Conservation (phyloP, 2,888 invertebrate species). For the Apodemia hepburni region DNA sequence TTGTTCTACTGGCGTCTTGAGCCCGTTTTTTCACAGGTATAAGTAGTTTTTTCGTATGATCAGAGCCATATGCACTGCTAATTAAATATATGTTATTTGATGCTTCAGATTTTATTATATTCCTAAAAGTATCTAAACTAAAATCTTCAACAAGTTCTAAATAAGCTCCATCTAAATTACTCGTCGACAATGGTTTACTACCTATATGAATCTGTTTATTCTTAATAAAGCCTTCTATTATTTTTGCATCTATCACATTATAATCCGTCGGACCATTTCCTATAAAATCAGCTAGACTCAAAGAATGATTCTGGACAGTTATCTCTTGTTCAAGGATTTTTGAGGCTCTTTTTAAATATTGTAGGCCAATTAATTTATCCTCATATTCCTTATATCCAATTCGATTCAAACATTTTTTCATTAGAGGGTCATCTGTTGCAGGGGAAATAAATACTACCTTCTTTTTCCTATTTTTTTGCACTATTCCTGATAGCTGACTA, state of each 20-base stretch:
- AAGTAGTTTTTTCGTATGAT: background rate
- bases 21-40: background rate
- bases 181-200: background rate
- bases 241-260: background rate
- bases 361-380: slow-evolving; percentile 1
- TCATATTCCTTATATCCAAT: slow-evolving; percentile 8
- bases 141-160: background rate
- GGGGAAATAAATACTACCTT: background rate
- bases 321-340: background rate
- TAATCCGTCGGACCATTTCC: background rate
- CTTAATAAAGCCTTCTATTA: background rate
- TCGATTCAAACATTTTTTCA: background rate
- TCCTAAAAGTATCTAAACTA: background rate
- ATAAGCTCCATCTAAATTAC: slow-evolving; percentile 6
- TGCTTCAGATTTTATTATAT: background rate
- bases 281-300: background rate
- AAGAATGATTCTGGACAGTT: background rate
- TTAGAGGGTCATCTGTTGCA: background rate
- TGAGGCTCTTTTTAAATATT: background rate
- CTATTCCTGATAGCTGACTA: background rate
- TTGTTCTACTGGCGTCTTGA: background rate
- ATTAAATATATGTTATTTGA: slow-evolving; percentile 2
- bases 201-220: background rate
- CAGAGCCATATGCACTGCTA: background rate
- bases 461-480: background rate